phyloP scores from a whole-genome alignment of 1,140 invertebrate genomes.

The Ips typographus region DNA sequence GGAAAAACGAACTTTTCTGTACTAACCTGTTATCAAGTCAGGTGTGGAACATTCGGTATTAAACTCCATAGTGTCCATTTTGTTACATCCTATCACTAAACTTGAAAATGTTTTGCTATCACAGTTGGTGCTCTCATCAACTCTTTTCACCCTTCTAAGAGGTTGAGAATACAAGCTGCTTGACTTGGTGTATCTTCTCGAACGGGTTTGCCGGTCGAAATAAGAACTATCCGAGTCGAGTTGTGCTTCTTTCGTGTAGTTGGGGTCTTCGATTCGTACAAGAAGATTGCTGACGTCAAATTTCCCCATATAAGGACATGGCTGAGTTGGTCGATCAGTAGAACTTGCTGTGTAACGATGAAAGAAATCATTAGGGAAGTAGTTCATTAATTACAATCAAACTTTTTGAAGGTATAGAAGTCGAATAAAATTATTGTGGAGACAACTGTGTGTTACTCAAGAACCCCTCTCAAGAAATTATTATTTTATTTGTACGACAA shows the following conservation, averaged over 20 bases:
- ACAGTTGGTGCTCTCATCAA: conserved; percentile 52
- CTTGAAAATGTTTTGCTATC: conserved; percentile 58
- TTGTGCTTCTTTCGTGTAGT: conserved; percentile 35
- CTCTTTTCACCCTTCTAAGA: conserved; percentile 42
- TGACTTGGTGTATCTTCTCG: conserved; percentile 43
- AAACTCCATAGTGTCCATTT: conserved; percentile 71
- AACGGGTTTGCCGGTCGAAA: conserved; percentile 41
- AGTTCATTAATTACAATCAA: too few relatives aligned
- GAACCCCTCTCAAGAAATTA: too few relatives aligned
- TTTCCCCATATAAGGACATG: conserved; percentile 69
- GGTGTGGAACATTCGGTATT: conserved; percentile 65
- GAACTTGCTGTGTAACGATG: conserved; percentile 59
- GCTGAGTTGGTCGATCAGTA: conserved; percentile 56
- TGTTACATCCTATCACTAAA: conserved; percentile 67
- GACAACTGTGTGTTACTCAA: too few relatives aligned
- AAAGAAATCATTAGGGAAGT: too few relatives aligned
- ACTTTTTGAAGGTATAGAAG: too few relatives aligned
- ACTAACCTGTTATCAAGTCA: conserved; percentile 53
- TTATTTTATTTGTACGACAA: too few relatives aligned
- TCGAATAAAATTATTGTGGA: too few relatives aligned
- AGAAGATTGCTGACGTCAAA: conserved; percentile 65
- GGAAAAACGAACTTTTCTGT: background rate
- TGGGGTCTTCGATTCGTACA: conserved; percentile 44
- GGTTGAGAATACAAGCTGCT: conserved; percentile 28
- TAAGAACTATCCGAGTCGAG: conserved; percentile 32